Percentiles rank a stretch among this genome's conserved stretches.
These are phyloP conservation scores for Argyresthia goedartella DNA, from an alignment of 2,888 invertebrate genomes.

Conservation along the genomic window DNA sequence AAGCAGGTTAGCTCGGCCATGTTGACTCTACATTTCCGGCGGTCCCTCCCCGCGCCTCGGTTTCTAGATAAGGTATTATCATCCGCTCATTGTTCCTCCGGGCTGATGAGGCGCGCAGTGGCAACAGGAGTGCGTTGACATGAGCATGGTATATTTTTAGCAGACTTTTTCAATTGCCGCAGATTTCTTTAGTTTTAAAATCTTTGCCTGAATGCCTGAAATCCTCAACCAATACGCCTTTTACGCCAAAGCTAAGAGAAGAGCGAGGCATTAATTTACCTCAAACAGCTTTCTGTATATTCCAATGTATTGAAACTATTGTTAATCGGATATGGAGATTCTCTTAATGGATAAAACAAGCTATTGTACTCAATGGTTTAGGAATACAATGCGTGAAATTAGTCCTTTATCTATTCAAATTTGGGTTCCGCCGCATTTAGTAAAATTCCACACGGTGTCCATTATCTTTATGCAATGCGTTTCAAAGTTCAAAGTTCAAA, in stretches of 20 bases:
- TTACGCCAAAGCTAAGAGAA: not conserved
- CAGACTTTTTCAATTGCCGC: slow-evolving; percentile 1
- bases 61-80: slow-evolving; percentile 61
- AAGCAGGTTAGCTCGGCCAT: slow-evolving; percentile 39
- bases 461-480: not conserved
- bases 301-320: not conserved
- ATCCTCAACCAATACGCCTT: not conserved
- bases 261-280: no score
- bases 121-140: slow-evolving; percentile 42
- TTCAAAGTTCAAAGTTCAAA: no score
- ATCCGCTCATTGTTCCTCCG: slow-evolving; percentile 63
- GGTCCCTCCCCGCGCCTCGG: slow-evolving; percentile 23
- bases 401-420: slow-evolving; percentile 14
- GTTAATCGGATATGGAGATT: not conserved
- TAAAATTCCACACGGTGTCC: slow-evolving; percentile 1
- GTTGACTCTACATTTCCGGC: slow-evolving; percentile 46
- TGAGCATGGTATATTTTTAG: slow-evolving; percentile 31
- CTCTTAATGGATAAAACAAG: not conserved
- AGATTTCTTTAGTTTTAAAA: no score
- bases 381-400: slow-evolving; percentile 16
- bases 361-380: not conserved
- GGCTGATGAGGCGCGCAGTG: slow-evolving; percentile 10
- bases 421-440: not conserved
- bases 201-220: not conserved
- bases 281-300: no score